A percentile compares a stretch with the other conserved stretches of the same genome.
Evolutionary conservation across 2,888 invertebrate species (phyloP).

Genomic region (Achlya flavicornis): DNA sequence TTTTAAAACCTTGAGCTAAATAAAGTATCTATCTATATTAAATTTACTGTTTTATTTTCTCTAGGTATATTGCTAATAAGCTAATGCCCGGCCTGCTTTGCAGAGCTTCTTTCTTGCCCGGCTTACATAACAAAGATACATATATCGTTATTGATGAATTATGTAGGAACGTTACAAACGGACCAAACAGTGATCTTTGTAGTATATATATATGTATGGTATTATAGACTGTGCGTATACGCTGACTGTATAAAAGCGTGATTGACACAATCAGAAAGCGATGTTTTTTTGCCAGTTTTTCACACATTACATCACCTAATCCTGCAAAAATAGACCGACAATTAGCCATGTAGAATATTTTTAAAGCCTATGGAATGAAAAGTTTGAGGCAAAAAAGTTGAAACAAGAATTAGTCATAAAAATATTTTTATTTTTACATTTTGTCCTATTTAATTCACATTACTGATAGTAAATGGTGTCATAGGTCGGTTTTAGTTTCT

Average conservation of each 20-base stretch:
- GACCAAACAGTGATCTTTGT: too few species aligned
- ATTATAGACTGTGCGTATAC: too few species aligned
- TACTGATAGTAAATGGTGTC: not conserved
- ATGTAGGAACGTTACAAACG: too few species aligned
- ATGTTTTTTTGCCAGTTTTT: not conserved
- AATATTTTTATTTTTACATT: not conserved
- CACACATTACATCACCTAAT: not conserved
- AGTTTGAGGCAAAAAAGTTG: not conserved
- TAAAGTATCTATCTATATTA: not conserved
- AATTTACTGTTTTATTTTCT: not conserved
- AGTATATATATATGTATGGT: too few species aligned
- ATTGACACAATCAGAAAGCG: not conserved
- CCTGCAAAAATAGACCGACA: not conserved
- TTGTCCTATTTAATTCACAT: not conserved
- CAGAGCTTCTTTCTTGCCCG: too few species aligned
- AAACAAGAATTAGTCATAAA: not conserved
- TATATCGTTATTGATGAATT: too few species aligned
- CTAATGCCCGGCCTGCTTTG: too few species aligned
- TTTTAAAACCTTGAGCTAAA: not conserved
- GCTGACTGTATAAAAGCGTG: too few species aligned
- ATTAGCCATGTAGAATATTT: too few species aligned
- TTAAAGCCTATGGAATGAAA: not conserved
- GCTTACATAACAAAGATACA: too few species aligned
- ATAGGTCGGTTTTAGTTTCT: constrained; percentile 25
- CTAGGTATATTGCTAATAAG: not conserved